phyloP scores from a whole-genome alignment of 2,888 invertebrate species.

The Blomia tropicalis region DNA sequence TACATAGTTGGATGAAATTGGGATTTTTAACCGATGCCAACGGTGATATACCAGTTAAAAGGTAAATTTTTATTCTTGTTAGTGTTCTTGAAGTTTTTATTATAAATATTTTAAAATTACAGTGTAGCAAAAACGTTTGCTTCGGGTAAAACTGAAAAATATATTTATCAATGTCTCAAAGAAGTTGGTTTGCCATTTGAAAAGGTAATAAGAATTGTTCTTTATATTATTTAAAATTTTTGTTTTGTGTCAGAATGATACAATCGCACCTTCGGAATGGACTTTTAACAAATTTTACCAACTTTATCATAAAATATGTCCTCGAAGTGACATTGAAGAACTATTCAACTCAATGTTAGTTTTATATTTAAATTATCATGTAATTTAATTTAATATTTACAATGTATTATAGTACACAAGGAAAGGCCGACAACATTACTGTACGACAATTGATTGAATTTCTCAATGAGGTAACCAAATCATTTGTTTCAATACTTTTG shows the following conservation, averaged over 20 bases:
- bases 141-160: conserved; percentile 96
- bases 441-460: conserved; percentile 75
- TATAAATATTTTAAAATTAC: conserved; percentile 29
- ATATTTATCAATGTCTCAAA: conserved; percentile 87
- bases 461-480: conserved; percentile 56
- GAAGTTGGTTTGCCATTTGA: conserved; percentile 85
- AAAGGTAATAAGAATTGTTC: conserved; percentile 49
- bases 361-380: no score
- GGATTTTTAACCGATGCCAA: conserved; percentile 80
- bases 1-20: conserved; percentile 86
- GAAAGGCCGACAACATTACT: conserved; percentile 70
- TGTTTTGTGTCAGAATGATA: conserved; percentile 51
- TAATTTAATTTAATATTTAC: neutral
- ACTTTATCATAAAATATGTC: conserved; percentile 95
- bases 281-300: conserved; percentile 98
- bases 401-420: conserved; percentile 53
- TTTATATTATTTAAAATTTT: neutral
- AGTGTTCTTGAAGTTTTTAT: neutral
- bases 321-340: conserved; percentile 94
- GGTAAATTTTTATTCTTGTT: neutral
- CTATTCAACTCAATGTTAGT: conserved; percentile 87
- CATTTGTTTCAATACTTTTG: no score
- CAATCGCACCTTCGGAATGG: conserved; percentile 80
- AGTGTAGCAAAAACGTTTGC: conserved; percentile 90
- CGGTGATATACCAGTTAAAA: conserved; percentile 84